Evolutionary conservation across 2,797 vertebrate species (phyloP).

Genomic region (Rhynchonycteris naso): DNA sequence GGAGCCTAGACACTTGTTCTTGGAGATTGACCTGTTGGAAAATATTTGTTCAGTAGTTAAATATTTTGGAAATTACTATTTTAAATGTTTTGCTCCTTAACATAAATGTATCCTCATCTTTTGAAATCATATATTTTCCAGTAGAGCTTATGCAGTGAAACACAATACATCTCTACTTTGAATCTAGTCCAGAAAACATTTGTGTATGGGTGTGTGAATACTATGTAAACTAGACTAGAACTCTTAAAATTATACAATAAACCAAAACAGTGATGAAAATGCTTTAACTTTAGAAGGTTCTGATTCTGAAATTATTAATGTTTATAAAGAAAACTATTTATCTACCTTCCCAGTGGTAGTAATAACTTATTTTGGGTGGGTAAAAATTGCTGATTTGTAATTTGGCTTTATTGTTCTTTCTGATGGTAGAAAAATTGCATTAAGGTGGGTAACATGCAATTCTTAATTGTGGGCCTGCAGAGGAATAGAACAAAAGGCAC

Average conservation of each 20-base stretch:
- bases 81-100: slow-evolving; percentile 46
- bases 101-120: not conserved
- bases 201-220: not conserved
- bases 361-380: not conserved
- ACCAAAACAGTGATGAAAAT: not conserved
- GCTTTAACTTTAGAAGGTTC: not conserved
- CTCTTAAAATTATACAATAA: not conserved
- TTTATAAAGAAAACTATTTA: slow-evolving; percentile 33
- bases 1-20: not conserved
- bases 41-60: slow-evolving; percentile 34
- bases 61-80: not conserved
- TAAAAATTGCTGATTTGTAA: not conserved
- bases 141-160: not conserved
- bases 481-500: not conserved
- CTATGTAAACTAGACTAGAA: not conserved
- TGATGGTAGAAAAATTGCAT: not conserved
- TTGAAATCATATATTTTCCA: slow-evolving; percentile 45
- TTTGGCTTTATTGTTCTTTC: slow-evolving; percentile 52
- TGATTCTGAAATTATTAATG: not conserved
- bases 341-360: not conserved
- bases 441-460: not conserved
- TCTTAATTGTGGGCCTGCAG: slow-evolving; percentile 14
- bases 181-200: not conserved
- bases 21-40: not conserved
- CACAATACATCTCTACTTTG: not conserved